Base-by-base conservation (phyloP, 2,113 vertebrate species). In the Semicossyphus pulcher region DNA sequence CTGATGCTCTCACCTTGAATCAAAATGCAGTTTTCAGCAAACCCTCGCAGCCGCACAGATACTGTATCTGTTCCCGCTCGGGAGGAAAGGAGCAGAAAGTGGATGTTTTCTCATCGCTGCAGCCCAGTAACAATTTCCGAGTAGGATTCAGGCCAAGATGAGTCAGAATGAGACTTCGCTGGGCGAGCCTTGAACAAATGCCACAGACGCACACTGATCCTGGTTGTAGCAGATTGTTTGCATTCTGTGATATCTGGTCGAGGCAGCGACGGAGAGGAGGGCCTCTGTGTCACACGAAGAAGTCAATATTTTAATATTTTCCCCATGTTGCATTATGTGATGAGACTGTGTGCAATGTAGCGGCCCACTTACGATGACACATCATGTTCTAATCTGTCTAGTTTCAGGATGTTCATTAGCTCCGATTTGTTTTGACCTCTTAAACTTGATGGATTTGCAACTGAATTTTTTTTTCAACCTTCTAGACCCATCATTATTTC, bases 141-240 rank as follows among this genome's bases (percentile, higher is more conserved):
- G 63, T 73, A 39, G 81, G 81, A 88, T 28, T 66, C 65, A 52
- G 42, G 81, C 80, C 83, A 80, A 66, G 72, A 80, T 86, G 86
- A 86, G 81, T 86, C 83, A 81, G 67, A 72, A n/a, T 53, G 74
- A 82, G 58, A 69, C 67, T 44, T 44, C 41, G 20, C 41, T 69
- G 62, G 70, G 47, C 45, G 66, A 76, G 72, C 57, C 66, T 85
- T 76, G 65, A 82, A 83, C 32, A 58, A 68, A 79, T 59, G 52
- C 80, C 84, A 74, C 5, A 11, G 76, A 72, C 16, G 18, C 51
- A 45, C 71, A 39, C 64, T 34, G 76, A 72, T 75, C 44, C 51
- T 62, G 51, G 29, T 73, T 66, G 68, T 66, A 73, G 45, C 44
- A 47, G 26, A 56, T 59, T 67, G 5, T 82, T 57, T 71, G 41